A percentile compares a stretch with the other conserved stretches of the same genome.
phyloP scores from a whole-genome alignment of 2,113 vertebrate genomes.

The Eurypyga helias region DNA sequence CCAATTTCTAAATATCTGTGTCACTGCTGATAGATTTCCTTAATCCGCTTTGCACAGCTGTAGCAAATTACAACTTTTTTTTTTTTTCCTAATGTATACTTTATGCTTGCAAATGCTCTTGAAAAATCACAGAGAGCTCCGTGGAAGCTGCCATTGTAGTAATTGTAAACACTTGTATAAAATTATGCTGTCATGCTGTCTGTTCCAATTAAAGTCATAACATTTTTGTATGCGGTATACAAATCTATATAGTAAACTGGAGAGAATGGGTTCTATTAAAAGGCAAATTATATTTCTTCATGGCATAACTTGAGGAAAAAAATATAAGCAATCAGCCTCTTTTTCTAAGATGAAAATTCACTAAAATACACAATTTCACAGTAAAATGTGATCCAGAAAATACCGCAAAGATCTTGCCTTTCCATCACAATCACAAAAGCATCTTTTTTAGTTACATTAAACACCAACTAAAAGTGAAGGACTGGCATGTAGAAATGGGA shows the following conservation, averaged over 20 bases:
- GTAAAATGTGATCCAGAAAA: not conserved
- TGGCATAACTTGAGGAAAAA: not conserved
- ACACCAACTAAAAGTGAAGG: not conserved
- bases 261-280: conserved; percentile 26
- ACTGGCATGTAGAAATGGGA: not conserved
- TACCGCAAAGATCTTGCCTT: not conserved
- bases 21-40: conserved; percentile 21
- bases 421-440: not conserved
- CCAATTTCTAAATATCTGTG: conserved; percentile 18
- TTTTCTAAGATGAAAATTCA: not conserved
- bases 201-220: conserved; percentile 34
- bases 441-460: not conserved
- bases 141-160: conserved; percentile 25
- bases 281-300: conserved; percentile 29
- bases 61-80: not conserved
- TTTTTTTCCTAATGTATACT: not conserved
- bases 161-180: conserved; percentile 33
- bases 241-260: conserved; percentile 20
- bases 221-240: not conserved
- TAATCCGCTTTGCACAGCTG: conserved; percentile 45
- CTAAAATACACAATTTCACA: not conserved
- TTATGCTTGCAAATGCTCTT: conserved; percentile 16
- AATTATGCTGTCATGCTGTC: conserved; percentile 41
- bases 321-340: not conserved
- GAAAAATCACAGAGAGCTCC: conserved; percentile 12